phyloP scores from a whole-genome alignment of 2,113 vertebrate species.

The Cettia cetti region DNA sequence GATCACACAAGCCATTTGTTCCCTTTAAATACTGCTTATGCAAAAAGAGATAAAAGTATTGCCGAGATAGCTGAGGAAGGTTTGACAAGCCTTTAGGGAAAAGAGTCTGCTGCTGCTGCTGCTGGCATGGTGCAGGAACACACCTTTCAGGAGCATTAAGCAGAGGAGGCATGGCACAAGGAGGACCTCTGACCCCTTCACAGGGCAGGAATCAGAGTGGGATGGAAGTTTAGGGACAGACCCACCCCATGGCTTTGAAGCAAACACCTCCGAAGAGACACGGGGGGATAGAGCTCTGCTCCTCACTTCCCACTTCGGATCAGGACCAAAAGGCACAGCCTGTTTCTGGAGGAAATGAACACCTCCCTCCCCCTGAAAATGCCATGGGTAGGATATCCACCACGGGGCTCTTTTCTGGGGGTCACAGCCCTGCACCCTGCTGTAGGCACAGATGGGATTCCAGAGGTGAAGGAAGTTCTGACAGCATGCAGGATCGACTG shows the following conservation, averaged over 20 bases:
- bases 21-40: neutral
- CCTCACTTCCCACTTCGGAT: neutral
- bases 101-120: neutral
- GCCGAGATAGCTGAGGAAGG: neutral
- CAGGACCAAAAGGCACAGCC: neutral
- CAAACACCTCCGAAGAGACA: neutral
- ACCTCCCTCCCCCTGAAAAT: neutral
- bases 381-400: fast-evolving
- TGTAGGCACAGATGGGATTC: neutral
- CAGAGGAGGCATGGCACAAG: neutral
- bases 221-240: neutral
- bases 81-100: neutral
- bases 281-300: fast-evolving
- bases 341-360: fast-evolving
- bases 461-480: neutral
- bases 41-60: neutral
- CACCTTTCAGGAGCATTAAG: neutral
- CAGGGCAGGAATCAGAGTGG: neutral
- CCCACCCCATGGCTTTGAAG: neutral
- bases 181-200: neutral
- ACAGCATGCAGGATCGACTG: fast-evolving
- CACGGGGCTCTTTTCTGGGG: neutral
- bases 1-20: neutral
- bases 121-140: fast-evolving
- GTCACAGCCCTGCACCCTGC: neutral